Evolutionary conservation across 2,797 vertebrate species (phyloP), one percentile per base, ranked within the genome.

Genomic region (Neoniphon sammara): DNA sequence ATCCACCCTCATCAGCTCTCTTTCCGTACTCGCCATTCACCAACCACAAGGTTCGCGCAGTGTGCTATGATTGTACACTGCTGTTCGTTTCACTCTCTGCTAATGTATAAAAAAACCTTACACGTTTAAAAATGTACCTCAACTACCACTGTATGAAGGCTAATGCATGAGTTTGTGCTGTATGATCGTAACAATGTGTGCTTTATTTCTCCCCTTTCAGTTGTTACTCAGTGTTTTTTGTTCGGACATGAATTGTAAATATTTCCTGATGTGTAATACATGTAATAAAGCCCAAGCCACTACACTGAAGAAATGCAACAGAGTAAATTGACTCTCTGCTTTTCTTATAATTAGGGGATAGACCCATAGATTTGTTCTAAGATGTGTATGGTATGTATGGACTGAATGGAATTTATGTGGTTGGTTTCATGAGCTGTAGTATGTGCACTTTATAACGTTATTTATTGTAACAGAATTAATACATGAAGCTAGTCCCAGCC

Each of bases 401-500:
- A 71, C 57, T 77, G 64, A 75, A 77, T 36, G 67, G 23, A 60
- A 72, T 77, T 58, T 75, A 31, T 77, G 61, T 47, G 59, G 49
- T 72, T 27, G 17, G 73, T 66, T 82, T 87, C 68, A 80, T 83
- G 80, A 84, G 69, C 69, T 82, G 64, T 87, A 81, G 88, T 79
- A 83, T 84, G 81, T 87, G 93, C 91, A 88, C 92, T 94, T 94
- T 94, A 93, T 87, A 77, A 71, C 73, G 30, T 83, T 88, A 87
- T 91, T 89, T 85, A 88, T 90, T 87, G 68, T 68, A 85, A 83
- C 54, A 57, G 59, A 69, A 52, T 73, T 59, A 65, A 78, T 62
- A 80, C 47, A 70, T 61, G 20, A 81, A 81, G n/a, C 68, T 73
- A 21, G 42, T 47, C 73, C 46, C 36, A 23, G 9, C 25, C 27